These are phyloP conservation scores for Paguma larvata DNA, from an alignment of 2,797 vertebrate species.

Conservation along the genomic window DNA sequence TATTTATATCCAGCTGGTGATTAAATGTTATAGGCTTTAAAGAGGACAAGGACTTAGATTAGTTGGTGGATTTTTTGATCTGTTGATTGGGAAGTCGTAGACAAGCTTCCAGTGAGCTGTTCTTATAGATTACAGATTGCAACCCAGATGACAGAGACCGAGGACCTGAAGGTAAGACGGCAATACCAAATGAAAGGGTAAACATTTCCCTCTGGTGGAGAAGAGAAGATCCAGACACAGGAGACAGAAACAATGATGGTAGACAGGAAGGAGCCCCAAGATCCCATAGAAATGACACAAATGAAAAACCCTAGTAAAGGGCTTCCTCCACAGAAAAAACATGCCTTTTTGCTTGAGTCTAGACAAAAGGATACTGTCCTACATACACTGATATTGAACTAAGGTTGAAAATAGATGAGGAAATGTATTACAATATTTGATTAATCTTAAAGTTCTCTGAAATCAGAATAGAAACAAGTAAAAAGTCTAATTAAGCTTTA, in stretches of 20 bases:
- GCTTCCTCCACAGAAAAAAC: background rate
- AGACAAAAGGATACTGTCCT: background rate
- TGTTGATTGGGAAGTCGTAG: background rate
- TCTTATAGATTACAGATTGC: background rate
- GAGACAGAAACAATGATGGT: background rate
- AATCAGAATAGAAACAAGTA: slow-evolving; percentile 7
- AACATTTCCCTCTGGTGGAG: background rate
- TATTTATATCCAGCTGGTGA: background rate
- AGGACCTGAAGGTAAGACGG: background rate
- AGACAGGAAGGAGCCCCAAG: background rate
- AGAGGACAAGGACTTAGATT: background rate
- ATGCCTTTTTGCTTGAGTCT: background rate
- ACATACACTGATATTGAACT: background rate
- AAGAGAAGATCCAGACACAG: background rate
- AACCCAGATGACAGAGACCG: background rate
- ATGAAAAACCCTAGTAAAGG: background rate
- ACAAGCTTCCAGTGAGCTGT: background rate
- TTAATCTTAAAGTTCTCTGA: background rate
- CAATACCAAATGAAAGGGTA: background rate
- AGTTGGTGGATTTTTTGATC: background rate
- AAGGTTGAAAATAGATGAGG: background rate
- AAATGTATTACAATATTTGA: background rate
- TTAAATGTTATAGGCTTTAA: background rate
- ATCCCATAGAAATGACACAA: background rate
- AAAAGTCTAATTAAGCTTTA: background rate